A percentile compares a stretch with the other conserved stretches of the same genome.
Evolutionary conservation across 2,888 invertebrate species (phyloP).

Genomic region (Drosophila macrospina): DNA sequence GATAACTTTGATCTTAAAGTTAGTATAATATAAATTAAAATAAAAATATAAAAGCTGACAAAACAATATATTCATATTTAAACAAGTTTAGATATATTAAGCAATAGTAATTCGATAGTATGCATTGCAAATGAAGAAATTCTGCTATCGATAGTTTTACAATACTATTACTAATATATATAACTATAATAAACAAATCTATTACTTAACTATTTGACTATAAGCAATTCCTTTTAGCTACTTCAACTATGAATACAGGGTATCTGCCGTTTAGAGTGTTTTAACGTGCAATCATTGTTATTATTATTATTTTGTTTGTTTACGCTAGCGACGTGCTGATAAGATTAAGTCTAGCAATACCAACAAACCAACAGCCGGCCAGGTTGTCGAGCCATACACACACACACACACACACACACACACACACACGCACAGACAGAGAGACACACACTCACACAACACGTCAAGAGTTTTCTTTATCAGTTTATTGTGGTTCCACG

Average conservation of each 20-base stretch:
- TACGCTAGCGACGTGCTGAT: constrained; percentile 52
- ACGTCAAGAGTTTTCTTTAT: constrained; percentile 32
- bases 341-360: constrained; percentile 43
- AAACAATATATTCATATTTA: too few relatives aligned
- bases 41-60: too few relatives aligned
- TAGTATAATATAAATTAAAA: too few relatives aligned
- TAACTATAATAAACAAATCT: too few relatives aligned
- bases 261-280: constrained; percentile 1
- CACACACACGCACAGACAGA: too few relatives aligned
- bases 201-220: not conserved
- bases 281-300: constrained; percentile 8
- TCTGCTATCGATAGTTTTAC: not conserved
- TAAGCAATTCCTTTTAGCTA: not conserved
- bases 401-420: constrained; percentile 17
- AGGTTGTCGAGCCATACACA: constrained; percentile 34
- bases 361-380: constrained; percentile 25
- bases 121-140: not conserved
- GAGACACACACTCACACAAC: constrained; percentile 9
- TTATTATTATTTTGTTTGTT: constrained; percentile 63
- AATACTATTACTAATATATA: too few relatives aligned
- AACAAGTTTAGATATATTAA: too few relatives aligned
- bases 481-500: constrained; percentile 38
- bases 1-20: too few relatives aligned
- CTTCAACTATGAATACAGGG: not conserved
- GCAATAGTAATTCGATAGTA: too few relatives aligned